Conservation (phyloP, 2,113 vertebrate genomes). For the Hipposideros armiger region DNA sequence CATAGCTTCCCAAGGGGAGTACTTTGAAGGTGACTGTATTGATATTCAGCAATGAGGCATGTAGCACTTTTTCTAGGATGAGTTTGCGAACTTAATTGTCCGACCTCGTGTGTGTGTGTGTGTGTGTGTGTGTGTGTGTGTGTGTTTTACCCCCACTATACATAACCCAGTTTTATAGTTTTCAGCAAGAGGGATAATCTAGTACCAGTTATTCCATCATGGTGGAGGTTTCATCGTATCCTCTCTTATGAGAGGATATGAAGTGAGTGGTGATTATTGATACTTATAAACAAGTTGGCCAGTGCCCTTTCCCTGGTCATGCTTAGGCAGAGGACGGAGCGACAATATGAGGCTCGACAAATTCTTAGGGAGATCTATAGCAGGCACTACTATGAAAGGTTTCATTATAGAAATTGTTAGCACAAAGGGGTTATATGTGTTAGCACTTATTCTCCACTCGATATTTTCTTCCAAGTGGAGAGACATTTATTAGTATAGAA, state of each 20-base stretch:
- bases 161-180: not conserved
- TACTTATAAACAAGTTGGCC: not conserved
- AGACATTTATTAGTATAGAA: too few species aligned
- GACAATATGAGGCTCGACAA: too few species aligned
- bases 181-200: not conserved
- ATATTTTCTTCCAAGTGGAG: not conserved
- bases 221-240: not conserved
- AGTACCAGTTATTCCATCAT: not conserved
- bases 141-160: not conserved
- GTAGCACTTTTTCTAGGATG: too few species aligned
- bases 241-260: too few species aligned
- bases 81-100: too few species aligned
- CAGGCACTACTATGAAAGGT: not conserved
- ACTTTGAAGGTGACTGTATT: too few species aligned
- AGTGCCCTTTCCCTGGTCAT: not conserved
- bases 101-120: too few species aligned
- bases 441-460: too few species aligned
- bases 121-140: too few species aligned
- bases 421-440: not conserved
- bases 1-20: too few species aligned
- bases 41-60: too few species aligned
- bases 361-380: not conserved
- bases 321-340: not conserved
- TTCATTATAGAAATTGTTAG: not conserved
- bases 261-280: not conserved